These are phyloP conservation scores for Passerina amoena DNA, from an alignment of 2,113 vertebrate genomes.

Conservation along the genomic window DNA sequence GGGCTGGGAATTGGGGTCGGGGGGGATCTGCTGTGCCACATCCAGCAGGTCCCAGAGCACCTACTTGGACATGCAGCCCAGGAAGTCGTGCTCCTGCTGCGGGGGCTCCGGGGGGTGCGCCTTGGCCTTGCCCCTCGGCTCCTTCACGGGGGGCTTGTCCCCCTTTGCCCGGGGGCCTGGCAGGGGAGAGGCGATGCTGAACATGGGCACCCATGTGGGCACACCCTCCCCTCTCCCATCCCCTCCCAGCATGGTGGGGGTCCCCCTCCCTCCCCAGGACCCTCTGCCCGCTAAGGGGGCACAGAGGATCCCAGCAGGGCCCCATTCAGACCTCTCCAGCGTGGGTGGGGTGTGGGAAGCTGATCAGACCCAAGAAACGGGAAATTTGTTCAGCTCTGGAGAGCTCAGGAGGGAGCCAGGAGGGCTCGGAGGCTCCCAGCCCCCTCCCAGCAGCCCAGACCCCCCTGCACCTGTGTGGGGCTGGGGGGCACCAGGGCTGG, in stretches of 20 bases:
- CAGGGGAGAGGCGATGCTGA: not conserved
- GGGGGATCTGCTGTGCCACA: accelerated
- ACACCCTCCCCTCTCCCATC: accelerated
- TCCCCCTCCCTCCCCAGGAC: accelerated
- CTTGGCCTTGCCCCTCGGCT: slow-evolving; percentile 75
- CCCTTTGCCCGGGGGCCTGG: slow-evolving; percentile 76
- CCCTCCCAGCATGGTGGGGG: not conserved
- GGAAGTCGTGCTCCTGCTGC: slow-evolving; percentile 87
- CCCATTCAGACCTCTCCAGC: accelerated
- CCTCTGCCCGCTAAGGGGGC: accelerated
- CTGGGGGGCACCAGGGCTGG: slow-evolving; percentile 77
- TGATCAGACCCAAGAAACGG: not conserved
- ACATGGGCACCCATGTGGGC: accelerated
- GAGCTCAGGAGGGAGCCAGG: not conserved
- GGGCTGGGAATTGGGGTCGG: accelerated
- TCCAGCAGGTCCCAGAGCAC: not conserved
- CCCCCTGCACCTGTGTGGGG: slow-evolving; percentile 80
- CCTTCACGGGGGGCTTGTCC: slow-evolving; percentile 73
- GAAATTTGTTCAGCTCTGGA: not conserved
- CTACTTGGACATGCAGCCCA: slow-evolving; percentile 96
- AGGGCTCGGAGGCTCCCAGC: not conserved
- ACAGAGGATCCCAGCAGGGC: not conserved
- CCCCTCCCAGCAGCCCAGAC: not conserved
- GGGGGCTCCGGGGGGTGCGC: slow-evolving; percentile 68
- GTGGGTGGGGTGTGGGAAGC: not conserved